phyloP scores from a whole-genome alignment of 2,888 invertebrate genomes.

The Cantharis rufa region DNA sequence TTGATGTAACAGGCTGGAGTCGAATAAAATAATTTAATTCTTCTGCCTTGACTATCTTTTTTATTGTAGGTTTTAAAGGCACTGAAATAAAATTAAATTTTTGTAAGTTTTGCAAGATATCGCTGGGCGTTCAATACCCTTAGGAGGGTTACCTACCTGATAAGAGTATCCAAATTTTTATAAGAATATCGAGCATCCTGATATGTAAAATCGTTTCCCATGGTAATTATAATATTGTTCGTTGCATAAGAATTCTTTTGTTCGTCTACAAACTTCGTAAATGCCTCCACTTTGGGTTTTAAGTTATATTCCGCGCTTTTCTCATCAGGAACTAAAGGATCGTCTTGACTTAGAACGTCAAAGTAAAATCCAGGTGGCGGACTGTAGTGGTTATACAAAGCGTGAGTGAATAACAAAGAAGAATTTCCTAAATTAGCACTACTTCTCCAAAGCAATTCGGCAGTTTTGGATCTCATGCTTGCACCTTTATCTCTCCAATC shows the following conservation, averaged over 20 bases:
- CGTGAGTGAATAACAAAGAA: conserved; percentile 64
- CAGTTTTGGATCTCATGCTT: conserved; percentile 62
- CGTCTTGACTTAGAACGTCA: conserved; percentile 62
- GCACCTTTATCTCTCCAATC: conserved; percentile 68
- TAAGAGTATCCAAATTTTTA: conserved; percentile 85
- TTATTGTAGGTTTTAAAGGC: not conserved
- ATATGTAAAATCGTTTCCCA: conserved; percentile 93
- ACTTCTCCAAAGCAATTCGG: conserved; percentile 75
- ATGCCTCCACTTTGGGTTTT: conserved; percentile 54
- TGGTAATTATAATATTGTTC: conserved; percentile 81
- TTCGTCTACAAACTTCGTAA: conserved; percentile 60
- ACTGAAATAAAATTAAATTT: not conserved
- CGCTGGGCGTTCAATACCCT: no score
- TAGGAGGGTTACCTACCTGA: conserved; percentile 64
- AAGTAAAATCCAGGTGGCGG: conserved; percentile 67
- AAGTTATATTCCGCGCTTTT: conserved; percentile 62
- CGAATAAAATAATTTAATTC: conserved; percentile 76
- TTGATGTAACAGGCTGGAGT: conserved; percentile 82
- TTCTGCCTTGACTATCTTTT: conserved; percentile 42
- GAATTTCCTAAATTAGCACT: conserved; percentile 57
- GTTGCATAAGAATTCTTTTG: conserved; percentile 66
- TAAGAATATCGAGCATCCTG: conserved; percentile 79
- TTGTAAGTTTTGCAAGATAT: not conserved
- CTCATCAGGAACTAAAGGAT: conserved; percentile 62
- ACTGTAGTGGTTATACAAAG: conserved; percentile 59